Evolutionary conservation across 2,797 vertebrate species (phyloP), one percentile per base, ranked within the genome.

Genomic region (Notolepis coatsorum): DNA sequence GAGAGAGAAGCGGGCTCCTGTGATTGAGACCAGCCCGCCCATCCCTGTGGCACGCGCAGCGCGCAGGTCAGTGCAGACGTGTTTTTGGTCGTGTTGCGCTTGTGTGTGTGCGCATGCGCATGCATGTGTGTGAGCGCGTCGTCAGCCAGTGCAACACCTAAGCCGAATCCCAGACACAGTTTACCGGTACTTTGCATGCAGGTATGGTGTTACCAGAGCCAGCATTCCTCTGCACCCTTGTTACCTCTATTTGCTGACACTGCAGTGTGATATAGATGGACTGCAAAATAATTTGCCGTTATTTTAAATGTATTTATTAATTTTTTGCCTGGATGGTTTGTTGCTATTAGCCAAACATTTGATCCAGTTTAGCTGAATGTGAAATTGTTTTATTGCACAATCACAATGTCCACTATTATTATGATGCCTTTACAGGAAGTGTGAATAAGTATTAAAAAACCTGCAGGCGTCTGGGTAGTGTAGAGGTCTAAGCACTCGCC

Each of bases 1-100:
- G 86, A 93, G 88, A 65, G 89, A 90, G 82, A 95, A 94, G 82
- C 84, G 92, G 81, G 73, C 88, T 31, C 85, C 90, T 53, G 86
- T 95, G 80, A 93, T 94, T 72, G 93, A 93, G 73, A 93, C 85
- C 69, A 91, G 77, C 66, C 82, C 88, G 2, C 88, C 73, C 2
- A 89, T 91, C 78, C 82, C 93, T 72, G 84, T 88, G 77, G 91
- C 89, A 71, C 91, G 90, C 91, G 93, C 62, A 53, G n/a, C 90
- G 27, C 91, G 94, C 88, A 94, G 93, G 93, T 95, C 78, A 84
- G 87, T 82, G 79, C 82, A 77, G 74, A 41, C 49, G 71, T 68
- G 62, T 45, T 4, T 18, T 52, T 58, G 57, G 12, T 37, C 3
- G 12, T n/a, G 35, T 37, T n/a, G 10, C 35, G 46, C 28, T 20